Evolutionary conservation across 2,888 invertebrate species (phyloP), one percentile per base, ranked within the genome.

Genomic region (Shargacucullia verbasci): DNA sequence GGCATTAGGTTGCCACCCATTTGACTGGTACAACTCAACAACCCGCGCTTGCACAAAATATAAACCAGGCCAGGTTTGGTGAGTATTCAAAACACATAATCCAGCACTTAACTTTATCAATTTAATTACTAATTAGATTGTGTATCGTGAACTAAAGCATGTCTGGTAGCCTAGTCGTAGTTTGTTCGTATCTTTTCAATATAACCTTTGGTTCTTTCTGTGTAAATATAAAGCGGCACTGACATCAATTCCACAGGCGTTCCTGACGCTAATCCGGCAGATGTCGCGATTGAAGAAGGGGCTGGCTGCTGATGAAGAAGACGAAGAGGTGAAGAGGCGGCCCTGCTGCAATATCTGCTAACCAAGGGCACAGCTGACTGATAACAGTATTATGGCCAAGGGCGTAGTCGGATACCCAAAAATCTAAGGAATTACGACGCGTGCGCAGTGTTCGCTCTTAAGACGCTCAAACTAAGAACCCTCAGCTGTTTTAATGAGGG

Each of bases 281-380:
- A 87, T 91, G 86, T 91, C 92, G 54, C 83, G 84, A 45, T 81
- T 79, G 74, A 92, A 92, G 87, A 75, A 76, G 10, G 89, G 87
- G 1, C 80, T 80, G 62, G 62, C 78, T n/a, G 70, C 74, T 7
- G 73, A 69, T 9, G 77, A 71, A 8, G 77, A 68, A 2, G 61
- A 70, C 47, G 63, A 60, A 20, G 78, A 77, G 5, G 67, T 65
- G 40, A 65, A 72, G 56, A 69, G 70, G 58, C 63, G 71, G 14
- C 66, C 80, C 2, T 90, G 90, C 78, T 91, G 91, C 64, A 48
- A 57, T 29, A 13, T 91, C 40, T 81, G 78, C 72, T 90, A 84
- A 73, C 41, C 8, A 14, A 13, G 11, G 14, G 1, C 6, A 15
- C 27, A 11, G 12, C 29, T 11, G 10, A 33, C 31, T 31, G 5